Percentiles rank a stretch among this genome's conserved stretches.
Conservation (phyloP, 1,140 invertebrate genomes). For the Bombus difficillimus region DNA sequence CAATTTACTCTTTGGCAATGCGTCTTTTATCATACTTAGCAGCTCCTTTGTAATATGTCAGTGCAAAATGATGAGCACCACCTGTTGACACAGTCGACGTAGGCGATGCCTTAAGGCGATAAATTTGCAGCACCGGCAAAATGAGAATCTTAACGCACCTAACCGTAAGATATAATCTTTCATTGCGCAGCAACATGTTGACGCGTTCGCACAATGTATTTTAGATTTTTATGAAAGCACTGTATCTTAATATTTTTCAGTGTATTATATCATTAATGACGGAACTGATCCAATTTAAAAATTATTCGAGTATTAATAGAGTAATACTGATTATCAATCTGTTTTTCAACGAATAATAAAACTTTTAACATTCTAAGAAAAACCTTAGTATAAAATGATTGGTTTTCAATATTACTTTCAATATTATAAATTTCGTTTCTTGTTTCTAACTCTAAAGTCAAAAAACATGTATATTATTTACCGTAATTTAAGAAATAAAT, state of each 20-base stretch:
- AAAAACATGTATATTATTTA: not conserved
- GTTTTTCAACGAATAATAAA: not conserved
- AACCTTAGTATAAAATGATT: no score
- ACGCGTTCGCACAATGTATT: no score
- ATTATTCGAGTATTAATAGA: not conserved
- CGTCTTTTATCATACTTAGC: constrained; percentile 58
- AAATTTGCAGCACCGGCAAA: constrained; percentile 49
- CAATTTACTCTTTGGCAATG: constrained; percentile 54
- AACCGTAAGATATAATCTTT: constrained; percentile 49
- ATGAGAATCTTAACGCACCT: constrained; percentile 53
- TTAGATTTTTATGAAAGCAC: not conserved
- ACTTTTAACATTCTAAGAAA: no score
- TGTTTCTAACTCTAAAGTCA: no score
- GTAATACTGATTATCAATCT: not conserved
- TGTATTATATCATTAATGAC: not conserved
- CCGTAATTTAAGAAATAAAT: not conserved
- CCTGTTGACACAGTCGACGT: constrained; percentile 64
- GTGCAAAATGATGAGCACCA: constrained; percentile 64
- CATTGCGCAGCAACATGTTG: constrained; percentile 3
- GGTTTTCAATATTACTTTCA: no score
- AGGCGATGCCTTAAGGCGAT: constrained; percentile 50
- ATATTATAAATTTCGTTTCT: no score
- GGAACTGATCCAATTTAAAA: not conserved
- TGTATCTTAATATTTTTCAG: no score
- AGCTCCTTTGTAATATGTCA: constrained; percentile 56